These are phyloP conservation scores for Nixonia krombeini DNA, from an alignment of 1,140 invertebrate species.

Conservation along the genomic window DNA sequence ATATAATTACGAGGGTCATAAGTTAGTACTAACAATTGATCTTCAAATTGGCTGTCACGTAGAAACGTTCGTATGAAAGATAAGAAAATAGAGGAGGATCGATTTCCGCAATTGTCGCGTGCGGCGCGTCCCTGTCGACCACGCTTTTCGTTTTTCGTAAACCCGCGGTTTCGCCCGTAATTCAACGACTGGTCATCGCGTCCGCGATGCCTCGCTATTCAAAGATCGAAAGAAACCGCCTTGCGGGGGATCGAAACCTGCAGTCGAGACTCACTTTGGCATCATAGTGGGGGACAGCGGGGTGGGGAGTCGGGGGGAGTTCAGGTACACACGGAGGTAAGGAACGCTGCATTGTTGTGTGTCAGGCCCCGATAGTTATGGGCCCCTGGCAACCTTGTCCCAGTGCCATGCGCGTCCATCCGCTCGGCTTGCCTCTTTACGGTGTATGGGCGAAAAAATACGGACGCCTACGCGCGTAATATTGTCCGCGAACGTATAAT, in stretches of 20 bases:
- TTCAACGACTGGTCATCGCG: slow-evolving; percentile 66
- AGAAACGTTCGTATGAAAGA: no score
- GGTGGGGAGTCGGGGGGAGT: slow-evolving; percentile 30
- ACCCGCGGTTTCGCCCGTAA: slow-evolving; percentile 62
- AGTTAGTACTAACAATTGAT: no score
- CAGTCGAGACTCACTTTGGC: slow-evolving; percentile 49
- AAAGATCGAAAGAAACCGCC: slow-evolving; percentile 63
- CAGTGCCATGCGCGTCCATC: slow-evolving; percentile 57
- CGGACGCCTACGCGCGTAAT: slow-evolving; percentile 25
- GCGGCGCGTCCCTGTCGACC: slow-evolving; percentile 16
- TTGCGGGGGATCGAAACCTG: slow-evolving; percentile 57
- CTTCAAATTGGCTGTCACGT: no score
- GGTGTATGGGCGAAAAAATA: slow-evolving; percentile 22
- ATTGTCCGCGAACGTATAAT: slow-evolving; percentile 12
- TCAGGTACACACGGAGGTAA: slow-evolving; percentile 55
- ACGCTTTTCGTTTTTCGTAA: slow-evolving; percentile 51
- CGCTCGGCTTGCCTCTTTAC: slow-evolving; percentile 39
- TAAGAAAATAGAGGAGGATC: no score
- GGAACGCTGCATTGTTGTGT: slow-evolving; percentile 66
- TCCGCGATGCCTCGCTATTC: slow-evolving; percentile 60
- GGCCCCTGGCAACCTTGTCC: slow-evolving; percentile 69
- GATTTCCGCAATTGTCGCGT: no score
- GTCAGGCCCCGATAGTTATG: slow-evolving; percentile 66
- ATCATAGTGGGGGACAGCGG: slow-evolving; percentile 32
- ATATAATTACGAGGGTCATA: no score